phyloP scores from a whole-genome alignment of 2,113 vertebrate genomes.

The Tympanuchus pallidicinctus region DNA sequence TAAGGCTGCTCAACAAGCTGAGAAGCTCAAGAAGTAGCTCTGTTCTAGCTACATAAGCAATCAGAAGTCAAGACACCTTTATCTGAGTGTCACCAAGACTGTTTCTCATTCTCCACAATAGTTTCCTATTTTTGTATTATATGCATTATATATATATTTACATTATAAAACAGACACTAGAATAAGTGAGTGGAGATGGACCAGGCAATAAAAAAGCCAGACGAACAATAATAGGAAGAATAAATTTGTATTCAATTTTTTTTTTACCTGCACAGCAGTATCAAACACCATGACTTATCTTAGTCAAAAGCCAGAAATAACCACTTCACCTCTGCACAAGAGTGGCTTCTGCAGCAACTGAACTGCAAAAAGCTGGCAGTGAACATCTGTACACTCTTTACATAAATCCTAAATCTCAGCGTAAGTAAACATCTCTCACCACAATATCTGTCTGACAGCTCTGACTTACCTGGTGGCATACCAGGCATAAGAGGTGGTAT shows the following conservation, averaged over 20 bases:
- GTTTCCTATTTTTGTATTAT: too few relatives aligned
- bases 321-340: not conserved
- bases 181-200: not conserved
- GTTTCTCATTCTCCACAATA: not conserved
- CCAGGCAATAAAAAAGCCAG: not conserved
- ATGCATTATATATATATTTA: too few relatives aligned
- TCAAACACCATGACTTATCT: not conserved
- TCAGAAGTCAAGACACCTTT: not conserved
- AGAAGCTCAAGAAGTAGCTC: not conserved
- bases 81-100: not conserved
- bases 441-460: conserved; percentile 17
- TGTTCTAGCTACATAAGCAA: not conserved
- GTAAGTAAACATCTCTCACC: conserved; percentile 22
- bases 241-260: not conserved
- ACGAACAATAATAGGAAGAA: not conserved
- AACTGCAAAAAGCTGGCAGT: not conserved
- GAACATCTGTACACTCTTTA: not conserved
- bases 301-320: not conserved
- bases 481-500: conserved; percentile 87
- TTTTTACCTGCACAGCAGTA: not conserved
- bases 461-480: conserved; percentile 83
- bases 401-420: not conserved
- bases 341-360: not conserved
- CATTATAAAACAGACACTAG: not conserved
- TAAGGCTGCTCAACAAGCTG: not conserved